A percentile compares a stretch with the other conserved stretches of the same genome.
These are phyloP conservation scores for Pantherophis guttatus DNA, from an alignment of 2,113 vertebrate genomes.

Conservation along the genomic window DNA sequence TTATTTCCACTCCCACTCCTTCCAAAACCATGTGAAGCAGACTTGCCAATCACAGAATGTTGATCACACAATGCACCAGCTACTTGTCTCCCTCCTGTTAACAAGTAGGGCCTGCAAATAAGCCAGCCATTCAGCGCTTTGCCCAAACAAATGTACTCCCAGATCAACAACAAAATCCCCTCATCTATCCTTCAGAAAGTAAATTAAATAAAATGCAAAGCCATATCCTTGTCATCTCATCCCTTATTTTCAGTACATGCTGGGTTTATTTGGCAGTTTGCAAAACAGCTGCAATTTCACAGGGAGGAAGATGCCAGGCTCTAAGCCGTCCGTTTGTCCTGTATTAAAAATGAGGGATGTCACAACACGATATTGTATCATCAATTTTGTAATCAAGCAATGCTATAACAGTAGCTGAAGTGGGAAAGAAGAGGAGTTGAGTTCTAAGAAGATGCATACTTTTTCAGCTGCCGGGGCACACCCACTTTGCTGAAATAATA, in stretches of 20 bases:
- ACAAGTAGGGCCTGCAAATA: neutral
- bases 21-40: neutral
- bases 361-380: neutral
- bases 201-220: neutral
- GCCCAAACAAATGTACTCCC: neutral
- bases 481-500: neutral
- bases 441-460: neutral
- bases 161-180: neutral
- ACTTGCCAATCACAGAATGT: neutral
- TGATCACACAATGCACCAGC: neutral
- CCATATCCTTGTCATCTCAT: neutral
- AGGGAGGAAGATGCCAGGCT: neutral
- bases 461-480: neutral
- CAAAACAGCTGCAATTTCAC: neutral
- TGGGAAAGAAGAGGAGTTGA: neutral
- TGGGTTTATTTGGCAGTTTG: neutral
- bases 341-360: neutral
- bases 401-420: neutral
- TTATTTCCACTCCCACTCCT: neutral
- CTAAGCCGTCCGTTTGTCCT: neutral
- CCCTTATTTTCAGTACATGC: neutral
- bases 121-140: neutral
- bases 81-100: neutral
- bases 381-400: neutral
- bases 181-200: neutral